These are phyloP conservation scores for Lycia hirtaria DNA, from an alignment of 2,888 invertebrate species.

Conservation along the genomic window DNA sequence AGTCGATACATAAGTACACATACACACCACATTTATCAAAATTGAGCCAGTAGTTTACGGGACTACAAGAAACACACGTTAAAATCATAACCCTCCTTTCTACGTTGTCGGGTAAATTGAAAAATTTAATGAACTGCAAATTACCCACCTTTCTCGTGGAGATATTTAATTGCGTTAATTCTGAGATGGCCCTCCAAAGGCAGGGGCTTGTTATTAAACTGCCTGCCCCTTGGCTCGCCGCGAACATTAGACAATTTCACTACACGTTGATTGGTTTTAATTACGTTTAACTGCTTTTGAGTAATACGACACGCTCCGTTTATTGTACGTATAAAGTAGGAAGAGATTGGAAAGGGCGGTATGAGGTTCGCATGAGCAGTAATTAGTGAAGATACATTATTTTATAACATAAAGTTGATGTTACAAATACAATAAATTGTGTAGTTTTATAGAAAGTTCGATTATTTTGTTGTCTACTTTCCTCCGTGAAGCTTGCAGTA, in stretches of 20 bases:
- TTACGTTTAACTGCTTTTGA: conserved; percentile 30
- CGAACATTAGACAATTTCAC: conserved; percentile 50
- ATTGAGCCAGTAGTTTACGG: too few species aligned
- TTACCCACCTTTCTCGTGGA: conserved; percentile 6
- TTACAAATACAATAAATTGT: too few species aligned
- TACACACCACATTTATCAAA: too few species aligned
- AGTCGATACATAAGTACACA: too few species aligned
- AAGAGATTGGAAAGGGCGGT: not conserved
- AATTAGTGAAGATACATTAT: not conserved
- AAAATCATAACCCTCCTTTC: too few species aligned
- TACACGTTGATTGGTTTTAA: conserved; percentile 44
- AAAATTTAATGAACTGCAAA: conserved; percentile 14
- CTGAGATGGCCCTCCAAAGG: conserved; percentile 11
- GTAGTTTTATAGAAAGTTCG: too few species aligned
- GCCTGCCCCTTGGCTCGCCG: conserved; percentile 28
- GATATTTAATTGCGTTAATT: conserved; percentile 18
- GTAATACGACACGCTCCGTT: conserved; percentile 36
- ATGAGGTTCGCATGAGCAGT: not conserved
- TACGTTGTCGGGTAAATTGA: not conserved
- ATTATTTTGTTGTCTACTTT: too few species aligned
- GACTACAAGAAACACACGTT: too few species aligned
- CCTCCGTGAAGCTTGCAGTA: too few species aligned
- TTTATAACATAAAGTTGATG: too few species aligned
- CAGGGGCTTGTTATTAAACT: conserved; percentile 30
- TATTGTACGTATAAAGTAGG: conserved; percentile 18